phyloP scores from a whole-genome alignment of 2,797 vertebrate genomes.

The Myripristis jacobus region DNA sequence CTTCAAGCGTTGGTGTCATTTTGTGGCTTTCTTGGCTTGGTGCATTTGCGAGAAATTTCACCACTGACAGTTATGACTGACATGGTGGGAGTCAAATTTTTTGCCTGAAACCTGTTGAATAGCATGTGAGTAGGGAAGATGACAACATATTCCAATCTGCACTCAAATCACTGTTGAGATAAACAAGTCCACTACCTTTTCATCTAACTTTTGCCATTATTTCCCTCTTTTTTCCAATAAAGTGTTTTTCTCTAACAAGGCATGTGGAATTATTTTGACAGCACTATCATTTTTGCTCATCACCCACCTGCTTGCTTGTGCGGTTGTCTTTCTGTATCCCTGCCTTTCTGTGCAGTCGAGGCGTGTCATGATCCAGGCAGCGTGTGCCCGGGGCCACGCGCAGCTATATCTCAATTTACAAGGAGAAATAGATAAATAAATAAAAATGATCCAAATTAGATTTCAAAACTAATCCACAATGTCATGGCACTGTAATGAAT shows the following conservation, averaged over 20 bases:
- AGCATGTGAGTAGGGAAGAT: not conserved
- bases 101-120: not conserved
- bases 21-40: slow-evolving; percentile 7
- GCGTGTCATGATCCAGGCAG: not conserved
- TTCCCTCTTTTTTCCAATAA: not conserved
- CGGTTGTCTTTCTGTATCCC: not conserved
- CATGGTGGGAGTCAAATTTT: not conserved
- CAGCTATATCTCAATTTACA: not conserved
- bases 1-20: slow-evolving; percentile 32
- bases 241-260: not conserved
- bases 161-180: too few species aligned
- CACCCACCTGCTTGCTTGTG: slow-evolving; percentile 3
- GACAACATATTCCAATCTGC: too few species aligned
- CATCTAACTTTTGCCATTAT: not conserved
- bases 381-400: not conserved
- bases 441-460: not conserved
- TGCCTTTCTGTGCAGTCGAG: not conserved
- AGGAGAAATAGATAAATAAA: not conserved
- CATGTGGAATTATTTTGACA: not conserved
- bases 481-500: not conserved
- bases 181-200: too few species aligned
- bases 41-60: slow-evolving; percentile 22
- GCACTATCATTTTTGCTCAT: slow-evolving; percentile 3
- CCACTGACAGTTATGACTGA: slow-evolving; percentile 26
- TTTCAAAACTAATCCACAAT: not conserved